Percentiles rank a stretch among this genome's conserved stretches.
These are phyloP conservation scores for Rhinogobio ventralis DNA, from an alignment of 2,797 vertebrate genomes.

Conservation along the genomic window DNA sequence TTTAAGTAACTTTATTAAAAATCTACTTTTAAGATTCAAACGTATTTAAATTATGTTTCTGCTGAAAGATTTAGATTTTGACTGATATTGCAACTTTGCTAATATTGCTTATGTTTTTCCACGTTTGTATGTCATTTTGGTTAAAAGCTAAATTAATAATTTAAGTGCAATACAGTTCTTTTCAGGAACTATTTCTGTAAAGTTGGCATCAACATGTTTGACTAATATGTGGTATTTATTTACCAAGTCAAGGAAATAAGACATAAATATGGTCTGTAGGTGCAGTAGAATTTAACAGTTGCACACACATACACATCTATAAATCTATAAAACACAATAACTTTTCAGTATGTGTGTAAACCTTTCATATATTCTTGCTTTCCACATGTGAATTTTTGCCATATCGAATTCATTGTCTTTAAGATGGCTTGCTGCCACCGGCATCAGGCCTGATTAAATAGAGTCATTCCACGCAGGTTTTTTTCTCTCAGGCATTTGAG, in stretches of 20 bases:
- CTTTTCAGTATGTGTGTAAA: not conserved
- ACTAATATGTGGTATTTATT: not conserved
- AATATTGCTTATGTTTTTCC: not conserved
- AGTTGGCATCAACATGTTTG: not conserved
- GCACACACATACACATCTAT: not conserved
- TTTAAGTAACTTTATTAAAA: too few relatives aligned
- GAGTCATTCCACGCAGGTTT: constrained; percentile 13
- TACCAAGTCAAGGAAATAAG: not conserved
- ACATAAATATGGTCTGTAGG: not conserved
- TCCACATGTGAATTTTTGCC: constrained; percentile 5
- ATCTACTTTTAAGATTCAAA: not conserved
- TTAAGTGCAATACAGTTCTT: not conserved
- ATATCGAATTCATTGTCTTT: not conserved
- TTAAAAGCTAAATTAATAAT: not conserved
- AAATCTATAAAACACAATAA: not conserved
- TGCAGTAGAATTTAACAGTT: not conserved
- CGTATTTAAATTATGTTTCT: not conserved
- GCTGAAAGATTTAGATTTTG: too few relatives aligned
- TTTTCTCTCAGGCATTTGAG: constrained; percentile 34
- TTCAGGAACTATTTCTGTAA: not conserved
- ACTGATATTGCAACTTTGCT: not conserved
- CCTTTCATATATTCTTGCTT: not conserved
- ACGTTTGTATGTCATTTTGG: not conserved
- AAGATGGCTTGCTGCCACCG: constrained; percentile 4
- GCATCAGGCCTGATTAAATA: constrained; percentile 30